Evolutionary conservation across 2,113 vertebrate species (phyloP), one percentile per base, ranked within the genome.

Genomic region (Australoheros scitulus): DNA sequence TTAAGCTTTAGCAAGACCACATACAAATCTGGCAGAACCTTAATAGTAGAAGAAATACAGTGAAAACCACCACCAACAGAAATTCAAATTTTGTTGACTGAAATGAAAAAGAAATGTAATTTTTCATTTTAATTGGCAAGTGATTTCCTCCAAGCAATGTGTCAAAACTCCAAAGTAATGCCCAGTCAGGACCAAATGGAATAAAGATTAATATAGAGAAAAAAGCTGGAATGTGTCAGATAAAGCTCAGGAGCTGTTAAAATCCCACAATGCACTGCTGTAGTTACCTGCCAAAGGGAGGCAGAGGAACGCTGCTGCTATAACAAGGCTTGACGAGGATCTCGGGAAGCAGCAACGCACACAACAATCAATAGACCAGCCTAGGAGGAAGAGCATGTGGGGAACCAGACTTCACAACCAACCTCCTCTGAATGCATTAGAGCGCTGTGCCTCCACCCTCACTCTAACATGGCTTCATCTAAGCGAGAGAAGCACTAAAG

Each of bases 351-450:
- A 86, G 84, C 84, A 87, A 82, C 80, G 85, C 82, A 77, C 84
- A 86, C 88, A 91, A 89, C 90, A 91, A 93, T 92, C 92, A 91
- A 92, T 91, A 91, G 87, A 84, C 86, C 84, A 76, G 76, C 87
- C 86, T 89, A 57, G 10, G 77, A 89, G 84, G 80, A 88, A 82
- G 77, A 79, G 86, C 80, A 83, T 47, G 82, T 74, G 91, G 84
- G 89, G 87, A 88, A 77, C 58, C 72, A 92, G 79, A 89, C 90
- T 87, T 94, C 92, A 93, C 82, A 87, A 88, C 85, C 88, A 86
- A 91, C 92, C 91, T 92, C 79, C 87, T 88, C 84, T 86, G 74
- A 90, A 92, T 64, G 83, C 79, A 84, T 86, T 79, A 90, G 76
- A 81, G 87, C 20, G 11, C 52, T 52, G 79, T 34, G 76, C 80